A percentile compares a stretch with the other conserved stretches of the same genome.
These are phyloP conservation scores for Rhagium mordax DNA, from an alignment of 2,888 invertebrate genomes.

Conservation along the genomic window DNA sequence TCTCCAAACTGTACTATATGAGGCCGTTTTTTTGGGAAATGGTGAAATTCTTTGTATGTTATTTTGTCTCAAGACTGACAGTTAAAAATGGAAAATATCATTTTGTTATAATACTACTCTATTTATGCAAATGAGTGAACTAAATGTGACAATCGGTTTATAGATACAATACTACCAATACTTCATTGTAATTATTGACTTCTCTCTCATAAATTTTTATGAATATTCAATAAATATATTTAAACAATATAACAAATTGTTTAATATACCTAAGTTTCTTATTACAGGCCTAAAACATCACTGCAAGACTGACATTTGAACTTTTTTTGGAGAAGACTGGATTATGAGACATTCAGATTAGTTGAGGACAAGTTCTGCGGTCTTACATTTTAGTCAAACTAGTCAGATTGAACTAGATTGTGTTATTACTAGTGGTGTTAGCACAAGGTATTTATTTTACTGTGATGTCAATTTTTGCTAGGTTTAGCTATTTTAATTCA, in stretches of 20 bases:
- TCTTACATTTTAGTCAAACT: constrained; percentile 66
- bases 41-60: too few species aligned
- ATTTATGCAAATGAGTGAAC: too few species aligned
- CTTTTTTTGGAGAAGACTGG: constrained; percentile 70
- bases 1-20: too few species aligned
- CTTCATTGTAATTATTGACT: constrained; percentile 63
- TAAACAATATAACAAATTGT: constrained; percentile 63
- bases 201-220: constrained; percentile 62
- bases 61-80: too few species aligned
- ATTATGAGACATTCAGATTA: constrained; percentile 70
- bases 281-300: constrained; percentile 69
- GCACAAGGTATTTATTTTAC: neutral
- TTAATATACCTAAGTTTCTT: constrained; percentile 67
- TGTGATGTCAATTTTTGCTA: constrained; percentile 14
- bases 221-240: constrained; percentile 63
- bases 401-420: constrained; percentile 40
- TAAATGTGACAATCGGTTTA: constrained; percentile 62
- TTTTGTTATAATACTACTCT: too few species aligned
- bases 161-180: constrained; percentile 57
- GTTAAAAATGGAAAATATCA: too few species aligned
- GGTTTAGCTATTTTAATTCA: constrained; percentile 4
- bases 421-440: constrained; percentile 22
- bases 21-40: too few species aligned
- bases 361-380: constrained; percentile 70
- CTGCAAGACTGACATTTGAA: constrained; percentile 71